A percentile compares a stretch with the other conserved stretches of the same genome.
Evolutionary conservation across 2,888 invertebrate genomes (phyloP).

Genomic region (Halictus ligatus): DNA sequence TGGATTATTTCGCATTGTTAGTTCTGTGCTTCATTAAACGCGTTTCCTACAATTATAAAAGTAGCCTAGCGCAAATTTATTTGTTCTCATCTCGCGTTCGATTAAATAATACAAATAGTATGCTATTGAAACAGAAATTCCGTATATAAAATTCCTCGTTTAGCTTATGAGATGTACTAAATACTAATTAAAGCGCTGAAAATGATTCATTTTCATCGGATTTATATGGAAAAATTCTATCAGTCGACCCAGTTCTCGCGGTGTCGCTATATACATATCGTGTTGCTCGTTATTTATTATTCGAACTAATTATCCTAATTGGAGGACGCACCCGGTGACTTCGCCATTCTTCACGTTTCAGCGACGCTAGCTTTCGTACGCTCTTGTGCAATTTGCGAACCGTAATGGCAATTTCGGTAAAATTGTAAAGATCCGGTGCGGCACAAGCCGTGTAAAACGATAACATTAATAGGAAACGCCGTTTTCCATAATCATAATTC

Average conservation of each 20-base stretch:
- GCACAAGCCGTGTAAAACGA: background rate
- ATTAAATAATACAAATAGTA: background rate
- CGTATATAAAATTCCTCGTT: background rate
- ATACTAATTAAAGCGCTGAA: background rate
- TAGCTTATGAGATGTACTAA: background rate
- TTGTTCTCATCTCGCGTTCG: background rate
- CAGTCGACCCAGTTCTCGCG: background rate
- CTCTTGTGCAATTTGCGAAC: background rate
- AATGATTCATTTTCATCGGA: background rate
- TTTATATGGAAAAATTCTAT: background rate
- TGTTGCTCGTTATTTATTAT: conserved; percentile 13
- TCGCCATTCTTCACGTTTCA: background rate
- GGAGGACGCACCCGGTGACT: background rate
- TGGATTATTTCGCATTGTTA: background rate
- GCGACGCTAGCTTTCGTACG: background rate
- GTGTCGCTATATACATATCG: background rate
- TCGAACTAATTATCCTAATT: conserved; percentile 30
- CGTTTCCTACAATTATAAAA: background rate
- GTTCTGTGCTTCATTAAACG: background rate
- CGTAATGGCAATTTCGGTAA: background rate
- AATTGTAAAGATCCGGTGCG: background rate
- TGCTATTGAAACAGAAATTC: background rate
- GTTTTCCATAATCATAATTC: background rate
- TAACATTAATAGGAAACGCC: background rate
- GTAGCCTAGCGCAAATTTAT: background rate